A percentile compares a stretch with the other conserved stretches of the same genome.
Conservation (phyloP, 1,140 invertebrate species). For the Zeugodacus cucurbitae region DNA sequence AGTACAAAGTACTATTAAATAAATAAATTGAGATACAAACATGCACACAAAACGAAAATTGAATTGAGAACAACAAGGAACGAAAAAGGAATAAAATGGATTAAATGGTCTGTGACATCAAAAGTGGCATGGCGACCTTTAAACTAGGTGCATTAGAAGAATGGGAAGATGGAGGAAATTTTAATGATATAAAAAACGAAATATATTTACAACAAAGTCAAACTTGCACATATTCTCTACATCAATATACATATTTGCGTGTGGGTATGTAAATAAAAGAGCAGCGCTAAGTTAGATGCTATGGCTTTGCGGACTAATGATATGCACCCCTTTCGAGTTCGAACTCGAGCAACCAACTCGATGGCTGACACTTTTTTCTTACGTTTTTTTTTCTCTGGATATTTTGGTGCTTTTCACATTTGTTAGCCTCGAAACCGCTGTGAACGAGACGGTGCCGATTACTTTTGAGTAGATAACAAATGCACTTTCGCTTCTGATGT, state of each 20-base stretch:
- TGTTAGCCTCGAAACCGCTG: background rate
- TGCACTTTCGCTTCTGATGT: background rate
- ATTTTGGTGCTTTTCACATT: background rate
- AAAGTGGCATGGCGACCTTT: background rate
- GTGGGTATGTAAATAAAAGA: background rate
- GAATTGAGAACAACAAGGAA: background rate
- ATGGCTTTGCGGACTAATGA: background rate
- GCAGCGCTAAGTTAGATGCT: background rate
- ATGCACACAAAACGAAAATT: background rate
- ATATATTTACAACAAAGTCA: background rate
- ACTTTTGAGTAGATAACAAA: background rate
- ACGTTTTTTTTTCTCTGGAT: background rate
- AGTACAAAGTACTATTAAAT: background rate
- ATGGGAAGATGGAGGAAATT: background rate
- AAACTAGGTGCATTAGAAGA: background rate
- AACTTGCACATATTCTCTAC: background rate
- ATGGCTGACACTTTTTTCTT: conserved; percentile 7
- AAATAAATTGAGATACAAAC: background rate
- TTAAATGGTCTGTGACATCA: background rate
- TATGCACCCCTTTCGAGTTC: conserved; percentile 34
- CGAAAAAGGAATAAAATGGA: background rate
- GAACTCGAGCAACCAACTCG: background rate
- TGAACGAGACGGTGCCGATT: background rate
- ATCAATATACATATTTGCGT: background rate
- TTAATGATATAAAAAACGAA: background rate